These are phyloP conservation scores for Axis porcinus DNA, from an alignment of 2,113 vertebrate genomes.

Conservation along the genomic window DNA sequence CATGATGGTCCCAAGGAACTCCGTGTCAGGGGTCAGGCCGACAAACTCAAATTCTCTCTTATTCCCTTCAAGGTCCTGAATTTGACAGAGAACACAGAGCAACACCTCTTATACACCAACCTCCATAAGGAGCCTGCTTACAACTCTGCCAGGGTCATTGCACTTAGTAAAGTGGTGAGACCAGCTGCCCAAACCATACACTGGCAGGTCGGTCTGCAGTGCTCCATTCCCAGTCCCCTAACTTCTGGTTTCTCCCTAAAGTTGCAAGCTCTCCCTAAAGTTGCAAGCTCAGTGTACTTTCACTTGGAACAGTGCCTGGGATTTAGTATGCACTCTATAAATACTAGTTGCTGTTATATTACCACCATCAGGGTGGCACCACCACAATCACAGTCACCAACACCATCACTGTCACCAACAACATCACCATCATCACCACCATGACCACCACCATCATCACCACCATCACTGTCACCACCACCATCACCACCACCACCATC, in stretches of 20 bases:
- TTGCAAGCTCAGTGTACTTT: background rate
- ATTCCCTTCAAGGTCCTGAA: conserved; percentile 57
- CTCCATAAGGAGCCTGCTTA: background rate
- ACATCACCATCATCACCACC: fast-evolving
- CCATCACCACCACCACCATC: background rate
- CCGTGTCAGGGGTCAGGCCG: conserved; percentile 78
- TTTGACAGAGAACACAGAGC: background rate
- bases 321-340: background rate
- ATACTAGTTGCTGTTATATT: background rate
- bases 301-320: background rate
- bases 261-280: background rate
- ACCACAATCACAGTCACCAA: background rate
- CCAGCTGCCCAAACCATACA: background rate
- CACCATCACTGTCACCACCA: fast-evolving
- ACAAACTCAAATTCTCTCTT: conserved; percentile 76
- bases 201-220: background rate
- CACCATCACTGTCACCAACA: background rate
- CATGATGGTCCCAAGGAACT: conserved; percentile 72
- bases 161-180: background rate
- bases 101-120: background rate
- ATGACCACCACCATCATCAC: background rate
- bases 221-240: background rate
- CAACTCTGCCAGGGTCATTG: background rate
- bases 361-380: background rate
- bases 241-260: background rate